These are phyloP conservation scores for Drosophila cardini DNA, from an alignment of 1,140 invertebrate genomes.

Conservation along the genomic window DNA sequence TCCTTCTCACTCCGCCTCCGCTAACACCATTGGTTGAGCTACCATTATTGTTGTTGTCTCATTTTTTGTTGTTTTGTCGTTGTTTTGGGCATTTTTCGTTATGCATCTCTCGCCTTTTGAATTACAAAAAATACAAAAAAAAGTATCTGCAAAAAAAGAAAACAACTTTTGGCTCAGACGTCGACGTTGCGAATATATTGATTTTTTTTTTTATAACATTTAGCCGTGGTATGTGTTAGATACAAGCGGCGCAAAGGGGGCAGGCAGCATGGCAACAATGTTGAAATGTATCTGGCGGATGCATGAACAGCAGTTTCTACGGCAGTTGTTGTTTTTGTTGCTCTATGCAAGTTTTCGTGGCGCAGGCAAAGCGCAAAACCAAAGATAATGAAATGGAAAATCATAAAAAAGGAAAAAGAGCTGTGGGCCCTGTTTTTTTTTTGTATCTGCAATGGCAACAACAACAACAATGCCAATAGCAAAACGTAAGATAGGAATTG, in stretches of 20 bases:
- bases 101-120: constrained; percentile 38
- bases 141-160: constrained; percentile 1
- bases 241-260: constrained; percentile 14
- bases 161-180: constrained; percentile 25
- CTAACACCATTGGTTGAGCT: background rate
- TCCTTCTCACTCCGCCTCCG: constrained; percentile 9
- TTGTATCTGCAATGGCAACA: constrained; percentile 8
- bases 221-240: constrained; percentile 25
- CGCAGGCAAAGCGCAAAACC: constrained; percentile 3
- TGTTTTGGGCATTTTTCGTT: constrained; percentile 14
- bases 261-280: constrained; percentile 41
- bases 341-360: constrained; percentile 39
- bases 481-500: constrained; percentile 30
- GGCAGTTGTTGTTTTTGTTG: background rate
- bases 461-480: constrained; percentile 8
- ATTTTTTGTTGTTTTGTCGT: constrained; percentile 3
- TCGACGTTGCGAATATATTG: constrained; percentile 23
- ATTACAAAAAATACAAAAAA: constrained; percentile 11
- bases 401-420: constrained; percentile 7
- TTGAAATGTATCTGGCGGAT: constrained; percentile 36
- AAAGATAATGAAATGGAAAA: constrained; percentile 30
- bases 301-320: constrained; percentile 35
- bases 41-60: background rate
- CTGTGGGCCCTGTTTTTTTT: constrained; percentile 9
- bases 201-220: constrained; percentile 28